A percentile compares a stretch with the other conserved stretches of the same genome.
Conservation (phyloP, 2,113 vertebrate genomes). For the Ciconia boyciana region DNA sequence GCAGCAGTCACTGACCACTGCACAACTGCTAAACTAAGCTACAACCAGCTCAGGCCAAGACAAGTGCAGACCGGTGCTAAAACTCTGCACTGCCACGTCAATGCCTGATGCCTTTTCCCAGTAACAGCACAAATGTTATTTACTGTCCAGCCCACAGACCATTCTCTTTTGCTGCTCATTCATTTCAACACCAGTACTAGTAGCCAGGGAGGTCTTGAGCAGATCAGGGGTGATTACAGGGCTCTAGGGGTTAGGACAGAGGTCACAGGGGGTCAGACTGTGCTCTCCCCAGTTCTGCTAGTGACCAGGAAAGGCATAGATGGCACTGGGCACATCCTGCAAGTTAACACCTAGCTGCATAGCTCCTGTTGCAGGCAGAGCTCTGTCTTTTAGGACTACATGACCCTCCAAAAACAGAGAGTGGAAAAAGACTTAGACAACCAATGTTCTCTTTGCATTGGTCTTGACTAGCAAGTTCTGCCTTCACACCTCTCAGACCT, state of each 20-base stretch:
- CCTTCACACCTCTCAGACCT: accelerated
- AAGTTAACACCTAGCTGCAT: neutral
- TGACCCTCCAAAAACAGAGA: neutral
- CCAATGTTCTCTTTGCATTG: neutral
- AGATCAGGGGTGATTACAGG: neutral
- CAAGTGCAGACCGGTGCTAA: neutral
- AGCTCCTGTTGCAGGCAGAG: neutral
- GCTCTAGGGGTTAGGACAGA: neutral
- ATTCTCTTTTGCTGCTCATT: neutral
- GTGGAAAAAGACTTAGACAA: neutral
- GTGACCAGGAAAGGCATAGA: neutral
- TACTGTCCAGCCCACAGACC: neutral
- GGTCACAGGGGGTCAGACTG: neutral
- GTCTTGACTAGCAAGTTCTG: neutral
- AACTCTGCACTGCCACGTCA: neutral
- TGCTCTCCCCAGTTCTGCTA: neutral
- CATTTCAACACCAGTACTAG: neutral
- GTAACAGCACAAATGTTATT: neutral
- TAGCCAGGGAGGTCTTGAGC: neutral
- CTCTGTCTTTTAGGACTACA: neutral
- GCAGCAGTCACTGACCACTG: neutral
- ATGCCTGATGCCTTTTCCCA: neutral
- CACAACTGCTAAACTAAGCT: neutral
- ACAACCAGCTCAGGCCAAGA: neutral
- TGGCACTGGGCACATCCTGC: neutral